These are phyloP conservation scores for Alcedo quadribrachys DNA, from an alignment of 2,797 vertebrate species.

Conservation along the genomic window DNA sequence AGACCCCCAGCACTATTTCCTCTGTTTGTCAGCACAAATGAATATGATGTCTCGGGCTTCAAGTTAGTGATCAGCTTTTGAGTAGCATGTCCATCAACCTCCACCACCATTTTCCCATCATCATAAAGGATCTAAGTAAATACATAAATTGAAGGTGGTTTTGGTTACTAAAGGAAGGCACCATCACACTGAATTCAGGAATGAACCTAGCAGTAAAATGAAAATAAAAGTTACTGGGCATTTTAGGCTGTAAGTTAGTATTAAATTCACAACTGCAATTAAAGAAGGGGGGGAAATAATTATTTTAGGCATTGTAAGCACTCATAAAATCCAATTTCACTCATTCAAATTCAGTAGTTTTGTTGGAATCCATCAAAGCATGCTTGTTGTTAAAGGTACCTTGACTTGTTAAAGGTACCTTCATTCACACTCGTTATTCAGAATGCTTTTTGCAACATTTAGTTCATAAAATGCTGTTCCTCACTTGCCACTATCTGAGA, in stretches of 20 bases:
- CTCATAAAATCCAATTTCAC: background rate
- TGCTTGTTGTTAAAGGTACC: background rate
- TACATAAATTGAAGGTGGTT: background rate
- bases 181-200: background rate
- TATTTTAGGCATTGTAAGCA: background rate
- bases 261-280: background rate
- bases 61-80: conserved; percentile 96
- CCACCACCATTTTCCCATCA: conserved; percentile 95
- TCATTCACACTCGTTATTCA: background rate
- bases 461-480: background rate
- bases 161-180: background rate
- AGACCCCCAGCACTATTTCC: conserved; percentile 97
- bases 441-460: background rate
- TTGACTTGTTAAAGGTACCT: background rate
- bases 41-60: conserved; percentile 96
- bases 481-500: background rate
- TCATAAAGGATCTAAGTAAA: conserved; percentile 93
- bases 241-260: background rate
- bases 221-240: background rate
- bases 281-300: background rate
- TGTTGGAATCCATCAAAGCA: background rate
- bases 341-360: background rate
- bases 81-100: conserved; percentile 95
- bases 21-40: conserved; percentile 96
- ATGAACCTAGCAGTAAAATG: background rate